phyloP scores from a whole-genome alignment of 2,888 invertebrate species.

The Andrena fulva region DNA sequence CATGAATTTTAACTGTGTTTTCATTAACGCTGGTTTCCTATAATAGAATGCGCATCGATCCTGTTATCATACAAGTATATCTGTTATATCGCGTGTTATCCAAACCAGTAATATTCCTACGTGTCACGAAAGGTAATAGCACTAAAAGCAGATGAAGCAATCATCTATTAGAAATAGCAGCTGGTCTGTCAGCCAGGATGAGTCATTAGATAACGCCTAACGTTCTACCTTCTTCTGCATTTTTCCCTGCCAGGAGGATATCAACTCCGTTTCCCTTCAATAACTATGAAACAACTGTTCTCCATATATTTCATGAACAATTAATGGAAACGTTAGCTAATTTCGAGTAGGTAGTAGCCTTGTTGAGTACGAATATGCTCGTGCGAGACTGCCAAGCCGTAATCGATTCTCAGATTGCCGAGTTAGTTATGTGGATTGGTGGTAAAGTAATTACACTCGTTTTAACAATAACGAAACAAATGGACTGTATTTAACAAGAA shows the following conservation, averaged over 20 bases:
- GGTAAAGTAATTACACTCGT: no score
- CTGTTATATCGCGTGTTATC: neutral
- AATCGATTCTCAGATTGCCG: no score
- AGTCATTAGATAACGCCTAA: conserved; percentile 18
- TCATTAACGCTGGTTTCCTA: conserved; percentile 7
- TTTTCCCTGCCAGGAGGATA: neutral
- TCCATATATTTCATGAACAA: neutral
- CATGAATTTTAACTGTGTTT: neutral
- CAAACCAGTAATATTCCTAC: conserved; percentile 7
- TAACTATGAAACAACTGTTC: neutral
- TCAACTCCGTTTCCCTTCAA: neutral
- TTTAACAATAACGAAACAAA: no score
- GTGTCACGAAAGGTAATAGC: conserved; percentile 32
- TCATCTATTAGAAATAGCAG: conserved; percentile 24
- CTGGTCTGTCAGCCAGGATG: conserved; percentile 38
- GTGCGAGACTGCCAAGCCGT: neutral
- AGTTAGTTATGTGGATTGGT: no score
- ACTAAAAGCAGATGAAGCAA: conserved; percentile 19
- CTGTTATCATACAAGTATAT: neutral
- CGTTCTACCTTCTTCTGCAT: neutral
- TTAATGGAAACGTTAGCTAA: neutral
- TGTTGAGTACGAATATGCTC: neutral
- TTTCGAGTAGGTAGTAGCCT: no score
- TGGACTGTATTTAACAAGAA: no score
- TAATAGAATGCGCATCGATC: conserved; percentile 4